phyloP scores from a whole-genome alignment of 2,888 invertebrate genomes.

The Dasysyrphus albostriatus region DNA sequence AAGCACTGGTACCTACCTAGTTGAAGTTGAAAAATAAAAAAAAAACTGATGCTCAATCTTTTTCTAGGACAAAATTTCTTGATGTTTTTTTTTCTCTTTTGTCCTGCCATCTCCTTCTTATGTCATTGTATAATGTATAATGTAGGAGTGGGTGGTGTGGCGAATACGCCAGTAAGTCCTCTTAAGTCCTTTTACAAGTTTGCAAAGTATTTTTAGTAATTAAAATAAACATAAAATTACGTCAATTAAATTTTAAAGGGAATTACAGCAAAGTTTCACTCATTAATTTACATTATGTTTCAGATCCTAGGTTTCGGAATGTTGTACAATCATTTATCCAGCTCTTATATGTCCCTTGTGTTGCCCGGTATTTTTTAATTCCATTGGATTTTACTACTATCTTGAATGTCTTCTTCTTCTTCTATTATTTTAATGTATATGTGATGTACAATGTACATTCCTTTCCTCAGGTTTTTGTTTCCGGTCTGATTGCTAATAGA shows the following conservation, averaged over 20 bases:
- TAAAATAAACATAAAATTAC: conserved; percentile 76
- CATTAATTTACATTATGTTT: conserved; percentile 73
- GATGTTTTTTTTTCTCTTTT: not conserved
- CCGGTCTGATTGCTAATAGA: not conserved
- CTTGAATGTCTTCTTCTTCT: not conserved
- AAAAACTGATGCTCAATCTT: conserved; percentile 50
- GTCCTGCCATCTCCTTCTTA: conserved; percentile 11
- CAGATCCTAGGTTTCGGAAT: conserved; percentile 26
- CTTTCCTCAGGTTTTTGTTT: not conserved
- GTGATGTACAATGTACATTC: not conserved
- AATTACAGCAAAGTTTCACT: conserved; percentile 68
- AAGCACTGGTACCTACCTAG: conserved; percentile 9
- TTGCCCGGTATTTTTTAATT: conserved; percentile 16
- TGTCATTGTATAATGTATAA: conserved; percentile 6
- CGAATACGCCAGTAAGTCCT: conserved; percentile 59
- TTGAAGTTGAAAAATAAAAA: not conserved
- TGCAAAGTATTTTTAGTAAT: conserved; percentile 75
- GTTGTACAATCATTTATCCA: conserved; percentile 27
- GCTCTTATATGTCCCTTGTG: conserved; percentile 7
- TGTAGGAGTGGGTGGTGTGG: conserved; percentile 28
- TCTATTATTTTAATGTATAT: not conserved
- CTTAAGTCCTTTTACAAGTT: conserved; percentile 73
- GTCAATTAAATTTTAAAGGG: conserved; percentile 74
- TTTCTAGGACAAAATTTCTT: conserved; percentile 30
- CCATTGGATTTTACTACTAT: conserved; percentile 10